Evolutionary conservation across 2,113 vertebrate genomes (phyloP).

Genomic region (Pithys albifrons): DNA sequence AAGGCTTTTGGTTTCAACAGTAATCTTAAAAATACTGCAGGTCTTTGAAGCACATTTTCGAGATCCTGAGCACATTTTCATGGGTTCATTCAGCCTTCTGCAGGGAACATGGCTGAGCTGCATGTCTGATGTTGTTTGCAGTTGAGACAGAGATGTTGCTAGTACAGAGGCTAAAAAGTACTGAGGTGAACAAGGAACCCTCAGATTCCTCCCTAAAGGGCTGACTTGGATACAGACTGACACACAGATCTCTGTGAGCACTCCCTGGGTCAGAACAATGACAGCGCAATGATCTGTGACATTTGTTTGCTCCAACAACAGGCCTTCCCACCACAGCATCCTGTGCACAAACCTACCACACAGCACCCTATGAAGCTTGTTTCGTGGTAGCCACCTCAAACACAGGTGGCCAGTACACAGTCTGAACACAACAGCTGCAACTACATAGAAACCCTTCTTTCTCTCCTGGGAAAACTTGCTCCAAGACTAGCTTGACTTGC

Average conservation of each 20-base stretch:
- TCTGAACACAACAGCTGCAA: not conserved
- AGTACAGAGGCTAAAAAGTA: not conserved
- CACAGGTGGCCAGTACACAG: not conserved
- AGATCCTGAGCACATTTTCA: not conserved
- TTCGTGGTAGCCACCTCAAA: not conserved
- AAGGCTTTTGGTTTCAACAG: not conserved
- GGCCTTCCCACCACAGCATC: not conserved
- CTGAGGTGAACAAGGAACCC: not conserved
- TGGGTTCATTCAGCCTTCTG: not conserved
- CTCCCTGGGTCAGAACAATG: not conserved
- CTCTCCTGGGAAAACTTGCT: not conserved
- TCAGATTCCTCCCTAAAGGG: not conserved
- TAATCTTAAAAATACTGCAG: not conserved
- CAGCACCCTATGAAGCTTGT: not conserved
- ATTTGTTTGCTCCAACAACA: not conserved
- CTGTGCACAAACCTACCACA: not conserved
- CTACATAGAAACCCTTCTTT: not conserved
- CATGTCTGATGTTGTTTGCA: not conserved
- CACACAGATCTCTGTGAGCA: not conserved
- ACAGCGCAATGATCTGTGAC: not conserved
- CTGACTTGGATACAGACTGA: not conserved
- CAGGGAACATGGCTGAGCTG: not conserved
- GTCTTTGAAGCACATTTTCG: not conserved
- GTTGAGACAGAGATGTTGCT: not conserved
- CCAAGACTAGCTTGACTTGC: not conserved